phyloP scores from a whole-genome alignment of 2,888 invertebrate species.

The Scaptomyza cyrtandrae region DNA sequence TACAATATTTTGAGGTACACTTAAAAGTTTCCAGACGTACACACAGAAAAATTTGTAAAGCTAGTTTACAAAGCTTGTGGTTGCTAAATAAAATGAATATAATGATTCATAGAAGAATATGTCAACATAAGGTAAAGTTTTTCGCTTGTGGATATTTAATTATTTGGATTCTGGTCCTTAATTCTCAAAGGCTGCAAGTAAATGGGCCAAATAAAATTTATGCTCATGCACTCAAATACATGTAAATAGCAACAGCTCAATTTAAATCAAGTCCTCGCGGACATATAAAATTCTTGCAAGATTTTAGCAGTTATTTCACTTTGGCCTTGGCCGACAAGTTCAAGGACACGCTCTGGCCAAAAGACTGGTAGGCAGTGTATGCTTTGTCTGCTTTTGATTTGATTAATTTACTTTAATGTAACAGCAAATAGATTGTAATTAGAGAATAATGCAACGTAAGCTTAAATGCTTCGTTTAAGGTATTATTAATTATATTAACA shows the following conservation, averaged over 20 bases:
- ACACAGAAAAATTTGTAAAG: background rate
- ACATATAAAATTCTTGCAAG: slow-evolving; percentile 20
- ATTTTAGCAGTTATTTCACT: slow-evolving; percentile 17
- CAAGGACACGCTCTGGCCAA: slow-evolving; percentile 47
- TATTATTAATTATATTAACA: background rate
- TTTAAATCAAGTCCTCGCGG: slow-evolving; percentile 23
- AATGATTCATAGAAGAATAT: background rate
- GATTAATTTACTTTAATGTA: slow-evolving; percentile 36
- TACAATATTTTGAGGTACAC: background rate
- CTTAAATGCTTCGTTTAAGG: background rate
- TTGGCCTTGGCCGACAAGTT: slow-evolving; percentile 47
- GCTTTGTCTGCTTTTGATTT: slow-evolving; percentile 32
- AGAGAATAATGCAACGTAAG: slow-evolving; percentile 13
- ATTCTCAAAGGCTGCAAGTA: slow-evolving; percentile 1
- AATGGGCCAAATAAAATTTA: slow-evolving; percentile 1
- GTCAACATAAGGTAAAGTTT: slow-evolving; percentile 17
- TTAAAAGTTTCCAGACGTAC: slow-evolving; percentile 1
- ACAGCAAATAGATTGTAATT: slow-evolving; percentile 30
- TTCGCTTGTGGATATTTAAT: slow-evolving; percentile 17
- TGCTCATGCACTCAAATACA: slow-evolving; percentile 1
- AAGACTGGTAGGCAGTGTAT: slow-evolving; percentile 1
- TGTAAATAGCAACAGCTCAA: slow-evolving; percentile 23
- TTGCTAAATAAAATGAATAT: background rate
- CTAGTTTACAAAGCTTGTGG: background rate
- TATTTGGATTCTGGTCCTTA: slow-evolving; percentile 13